Evolutionary conservation across 2,113 vertebrate genomes (phyloP).

Genomic region (Mustelus asterias): DNA sequence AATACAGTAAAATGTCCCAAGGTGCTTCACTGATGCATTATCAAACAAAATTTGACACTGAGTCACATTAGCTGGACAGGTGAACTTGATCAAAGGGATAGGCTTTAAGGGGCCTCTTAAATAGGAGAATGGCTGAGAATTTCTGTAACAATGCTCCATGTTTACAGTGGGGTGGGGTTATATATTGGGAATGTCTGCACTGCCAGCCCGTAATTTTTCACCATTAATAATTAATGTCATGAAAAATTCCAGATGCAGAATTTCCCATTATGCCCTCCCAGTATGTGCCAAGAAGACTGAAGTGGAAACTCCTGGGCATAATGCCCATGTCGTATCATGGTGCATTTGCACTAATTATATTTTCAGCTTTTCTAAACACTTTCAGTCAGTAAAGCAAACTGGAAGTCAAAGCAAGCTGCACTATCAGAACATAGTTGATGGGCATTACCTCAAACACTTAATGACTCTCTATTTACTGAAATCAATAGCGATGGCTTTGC

Average conservation of each 20-base stretch:
- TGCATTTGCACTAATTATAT: background rate
- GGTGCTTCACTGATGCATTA: background rate
- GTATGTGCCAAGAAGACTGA: background rate
- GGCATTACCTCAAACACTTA: background rate
- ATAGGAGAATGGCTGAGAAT: background rate
- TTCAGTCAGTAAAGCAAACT: background rate
- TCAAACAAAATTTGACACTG: background rate
- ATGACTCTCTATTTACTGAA: slow-evolving; percentile 4
- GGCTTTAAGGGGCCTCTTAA: background rate
- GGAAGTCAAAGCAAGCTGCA: background rate
- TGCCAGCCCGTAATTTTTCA: background rate
- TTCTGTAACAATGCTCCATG: background rate
- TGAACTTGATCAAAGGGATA: background rate
- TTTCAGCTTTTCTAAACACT: background rate
- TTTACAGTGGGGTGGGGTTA: background rate
- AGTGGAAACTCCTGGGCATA: background rate
- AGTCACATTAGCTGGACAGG: background rate
- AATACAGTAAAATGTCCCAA: background rate
- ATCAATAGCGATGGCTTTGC: background rate
- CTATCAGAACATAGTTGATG: background rate
- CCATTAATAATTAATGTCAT: background rate
- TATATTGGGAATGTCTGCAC: background rate
- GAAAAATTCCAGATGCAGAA: background rate
- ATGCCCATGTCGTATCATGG: background rate
- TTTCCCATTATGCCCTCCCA: background rate